A percentile compares a stretch with the other conserved stretches of the same genome.
These are phyloP conservation scores for Plagiodera versicolora DNA, from an alignment of 2,888 invertebrate species.

Conservation along the genomic window DNA sequence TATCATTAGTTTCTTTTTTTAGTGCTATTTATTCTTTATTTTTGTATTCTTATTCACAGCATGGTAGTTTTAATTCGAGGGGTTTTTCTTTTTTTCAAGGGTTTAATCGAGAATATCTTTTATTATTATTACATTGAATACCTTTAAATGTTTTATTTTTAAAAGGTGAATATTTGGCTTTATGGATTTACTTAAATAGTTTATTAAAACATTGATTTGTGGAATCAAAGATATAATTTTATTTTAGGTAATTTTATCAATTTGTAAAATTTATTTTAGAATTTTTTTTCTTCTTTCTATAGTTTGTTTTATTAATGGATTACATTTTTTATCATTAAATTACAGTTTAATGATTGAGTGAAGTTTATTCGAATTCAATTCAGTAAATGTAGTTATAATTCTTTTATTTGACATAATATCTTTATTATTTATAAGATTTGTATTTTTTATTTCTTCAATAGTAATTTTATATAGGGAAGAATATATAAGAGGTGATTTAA, in stretches of 20 bases:
- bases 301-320: slow-evolving; percentile 55
- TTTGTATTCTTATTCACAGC: slow-evolving; percentile 66
- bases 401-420: slow-evolving; percentile 68
- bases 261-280: slow-evolving; percentile 44
- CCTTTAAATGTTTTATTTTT: slow-evolving; percentile 66
- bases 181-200: slow-evolving; percentile 66
- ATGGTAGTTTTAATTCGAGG: slow-evolving; percentile 60
- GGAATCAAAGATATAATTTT: slow-evolving; percentile 61
- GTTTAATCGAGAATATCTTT: slow-evolving; percentile 59
- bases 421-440: slow-evolving; percentile 65
- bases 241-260: slow-evolving; percentile 56
- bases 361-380: slow-evolving; percentile 40
- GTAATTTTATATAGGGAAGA: slow-evolving; percentile 66
- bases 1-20: slow-evolving; percentile 66
- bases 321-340: slow-evolving; percentile 53
- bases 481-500: slow-evolving; percentile 64
- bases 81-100: slow-evolving; percentile 58
- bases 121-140: slow-evolving; percentile 59
- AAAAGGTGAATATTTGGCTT: slow-evolving; percentile 56
- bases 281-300: slow-evolving; percentile 56
- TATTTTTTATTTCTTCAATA: slow-evolving; percentile 67
- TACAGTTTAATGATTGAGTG: slow-evolving; percentile 41
- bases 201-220: slow-evolving; percentile 71
- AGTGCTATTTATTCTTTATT: slow-evolving; percentile 66
- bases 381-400: slow-evolving; percentile 55